phyloP scores from a whole-genome alignment of 2,888 invertebrate genomes.

The Anthophora plumipes region DNA sequence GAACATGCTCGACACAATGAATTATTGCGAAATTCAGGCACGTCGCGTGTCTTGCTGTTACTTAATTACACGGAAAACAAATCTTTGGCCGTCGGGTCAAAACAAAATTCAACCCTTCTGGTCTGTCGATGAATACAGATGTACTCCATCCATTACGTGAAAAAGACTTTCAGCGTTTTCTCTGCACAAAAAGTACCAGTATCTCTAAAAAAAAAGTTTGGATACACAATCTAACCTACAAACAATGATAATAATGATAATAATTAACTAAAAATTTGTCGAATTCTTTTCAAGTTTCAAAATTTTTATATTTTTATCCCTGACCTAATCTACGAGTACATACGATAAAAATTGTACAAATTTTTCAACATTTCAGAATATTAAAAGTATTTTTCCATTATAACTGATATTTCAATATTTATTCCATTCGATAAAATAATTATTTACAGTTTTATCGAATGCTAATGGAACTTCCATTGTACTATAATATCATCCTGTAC shows the following conservation, averaged over 20 bases:
- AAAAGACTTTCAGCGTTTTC: no score
- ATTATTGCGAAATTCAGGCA: neutral
- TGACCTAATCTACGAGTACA: no score
- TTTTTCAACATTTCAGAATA: neutral
- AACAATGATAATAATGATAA: no score
- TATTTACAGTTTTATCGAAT: neutral
- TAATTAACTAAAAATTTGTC: no score
- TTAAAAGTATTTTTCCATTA: neutral
- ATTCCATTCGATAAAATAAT: neutral
- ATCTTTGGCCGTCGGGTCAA: neutral
- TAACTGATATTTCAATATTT: neutral
- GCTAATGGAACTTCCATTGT: neutral
- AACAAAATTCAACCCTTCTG: neutral
- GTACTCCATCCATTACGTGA: neutral
- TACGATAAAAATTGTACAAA: no score
- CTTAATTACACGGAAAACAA: conserved; percentile 14
- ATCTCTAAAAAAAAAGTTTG: no score
- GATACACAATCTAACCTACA: no score
- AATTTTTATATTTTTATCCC: no score
- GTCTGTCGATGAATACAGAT: neutral
- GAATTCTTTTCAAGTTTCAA: no score
- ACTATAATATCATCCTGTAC: neutral
- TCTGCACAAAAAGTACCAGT: no score
- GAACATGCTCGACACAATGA: neutral
- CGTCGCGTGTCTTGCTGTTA: neutral